Conservation (phyloP, 1,140 invertebrate species). For the Zaprionus capensis region DNA sequence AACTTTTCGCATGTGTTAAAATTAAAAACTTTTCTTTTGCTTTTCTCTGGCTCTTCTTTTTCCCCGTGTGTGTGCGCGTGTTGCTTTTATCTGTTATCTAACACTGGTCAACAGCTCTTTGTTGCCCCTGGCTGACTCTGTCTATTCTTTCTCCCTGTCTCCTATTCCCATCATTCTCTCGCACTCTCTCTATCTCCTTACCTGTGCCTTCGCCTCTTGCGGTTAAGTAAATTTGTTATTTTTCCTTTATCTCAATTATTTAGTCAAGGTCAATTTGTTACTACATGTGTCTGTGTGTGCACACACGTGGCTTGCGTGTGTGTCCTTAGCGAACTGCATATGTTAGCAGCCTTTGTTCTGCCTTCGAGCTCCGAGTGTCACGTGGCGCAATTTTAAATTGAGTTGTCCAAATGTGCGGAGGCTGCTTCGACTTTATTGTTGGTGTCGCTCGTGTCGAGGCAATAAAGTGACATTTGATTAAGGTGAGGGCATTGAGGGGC, state of each 20-base stretch:
- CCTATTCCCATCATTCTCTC: background rate
- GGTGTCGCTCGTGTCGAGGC: constrained; percentile 29
- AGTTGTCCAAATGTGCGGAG: constrained; percentile 39
- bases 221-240: constrained; percentile 56
- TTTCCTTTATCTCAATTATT: constrained; percentile 58
- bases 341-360: constrained; percentile 26
- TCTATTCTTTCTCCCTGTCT: background rate
- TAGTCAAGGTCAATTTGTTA: constrained; percentile 61
- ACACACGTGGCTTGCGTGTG: constrained; percentile 31
- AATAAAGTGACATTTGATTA: constrained; percentile 43
- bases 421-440: constrained; percentile 25
- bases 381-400: constrained; percentile 62
- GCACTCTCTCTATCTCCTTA: constrained; percentile 2
- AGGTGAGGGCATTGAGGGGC: constrained; percentile 4
- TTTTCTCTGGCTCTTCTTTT: background rate
- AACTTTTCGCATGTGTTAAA: constrained; percentile 69
- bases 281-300: constrained; percentile 13
- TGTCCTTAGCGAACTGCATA: constrained; percentile 49
- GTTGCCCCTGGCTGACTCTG: background rate
- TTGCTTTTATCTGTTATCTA: constrained; percentile 49
- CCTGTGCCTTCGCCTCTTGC: constrained; percentile 3
- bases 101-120: constrained; percentile 19
- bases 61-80: constrained; percentile 12
- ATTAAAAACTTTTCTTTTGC: constrained; percentile 63
- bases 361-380: constrained; percentile 38